Evolutionary conservation across 2,113 vertebrate species (phyloP), one percentile per base, ranked within the genome.

Genomic region (Nerophis lumbriciformis): DNA sequence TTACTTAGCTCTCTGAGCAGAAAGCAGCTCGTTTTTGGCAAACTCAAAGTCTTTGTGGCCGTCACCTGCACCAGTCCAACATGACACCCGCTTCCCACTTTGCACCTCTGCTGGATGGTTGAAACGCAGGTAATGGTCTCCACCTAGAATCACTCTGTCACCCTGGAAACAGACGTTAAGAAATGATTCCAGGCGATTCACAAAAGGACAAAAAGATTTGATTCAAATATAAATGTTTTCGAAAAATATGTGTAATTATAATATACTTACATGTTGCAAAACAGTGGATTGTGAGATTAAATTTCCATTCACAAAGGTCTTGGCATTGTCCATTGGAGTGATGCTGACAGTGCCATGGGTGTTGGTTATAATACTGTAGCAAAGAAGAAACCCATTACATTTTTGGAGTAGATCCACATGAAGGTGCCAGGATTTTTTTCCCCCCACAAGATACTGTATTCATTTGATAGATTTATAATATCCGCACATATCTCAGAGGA

Each of bases 51-150:
- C 97, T 84, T 94, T 95, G 1, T 91, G 90, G 14, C 93, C 85
- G 6, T 95, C 92, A 0, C 83, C 87, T 50, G 71, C 6, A 0
- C 5, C 65, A 15, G 83, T 85, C 72, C 85, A 92, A 72, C 83
- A 84, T 1, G 90, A 92, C 0, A 78, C 77, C 0, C 72, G 85
- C 76, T 83, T 92, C 49, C 89, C 85, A 73, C 91, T 91, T 78
- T 93, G 91, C 78, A 95, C 94, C 76, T 98, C 94, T 16, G 88
- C 75, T 15, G 97, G 96, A 68, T 98, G 94, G 77, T 97, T 96
- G 77, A 99, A 96, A 59, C 96, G 91, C 80, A 99, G 97, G 85
- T 99, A 99, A 83, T 99, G 96, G 72, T 98, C 93, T 56, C 95
- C 97, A 14, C 97, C 97, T 2, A 99, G 93, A 81, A 98, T 91